phyloP scores from a whole-genome alignment of 2,888 invertebrate species.

The Germaria angustata region DNA sequence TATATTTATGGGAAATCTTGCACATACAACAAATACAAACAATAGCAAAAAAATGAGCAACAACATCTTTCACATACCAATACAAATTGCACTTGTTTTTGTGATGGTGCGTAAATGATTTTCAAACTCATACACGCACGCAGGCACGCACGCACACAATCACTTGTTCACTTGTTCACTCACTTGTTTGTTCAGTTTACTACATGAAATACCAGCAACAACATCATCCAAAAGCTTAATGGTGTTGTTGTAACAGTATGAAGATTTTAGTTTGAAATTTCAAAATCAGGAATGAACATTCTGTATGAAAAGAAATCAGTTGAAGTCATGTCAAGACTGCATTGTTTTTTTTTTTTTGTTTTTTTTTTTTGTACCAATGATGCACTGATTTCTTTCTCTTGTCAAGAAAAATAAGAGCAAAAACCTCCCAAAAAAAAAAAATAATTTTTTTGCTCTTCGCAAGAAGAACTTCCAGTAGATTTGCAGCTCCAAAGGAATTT shows the following conservation, averaged over 20 bases:
- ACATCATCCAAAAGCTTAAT: constrained; percentile 16
- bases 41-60: constrained; percentile 36
- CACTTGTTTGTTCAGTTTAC: constrained; percentile 39
- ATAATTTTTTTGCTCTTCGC: constrained; percentile 11
- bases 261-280: constrained; percentile 28
- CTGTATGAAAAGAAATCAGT: constrained; percentile 24
- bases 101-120: constrained; percentile 60
- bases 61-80: constrained; percentile 64
- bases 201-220: constrained; percentile 22
- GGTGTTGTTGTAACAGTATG: not conserved
- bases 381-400: constrained; percentile 78
- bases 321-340: constrained; percentile 57
- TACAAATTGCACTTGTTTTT: constrained; percentile 62
- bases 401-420: constrained; percentile 68
- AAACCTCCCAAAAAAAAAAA: constrained; percentile 21
- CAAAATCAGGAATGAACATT: constrained; percentile 34
- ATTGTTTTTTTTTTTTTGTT: no score
- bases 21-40: constrained; percentile 20
- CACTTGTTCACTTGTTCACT: constrained; percentile 1
- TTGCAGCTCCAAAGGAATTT: constrained; percentile 61
- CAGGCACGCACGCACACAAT: not conserved
- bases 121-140: not conserved
- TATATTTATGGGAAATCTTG: not conserved
- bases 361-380: no score
- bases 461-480: constrained; percentile 30